Conservation (phyloP, 2,888 invertebrate genomes). For the Junonia oenone region DNA sequence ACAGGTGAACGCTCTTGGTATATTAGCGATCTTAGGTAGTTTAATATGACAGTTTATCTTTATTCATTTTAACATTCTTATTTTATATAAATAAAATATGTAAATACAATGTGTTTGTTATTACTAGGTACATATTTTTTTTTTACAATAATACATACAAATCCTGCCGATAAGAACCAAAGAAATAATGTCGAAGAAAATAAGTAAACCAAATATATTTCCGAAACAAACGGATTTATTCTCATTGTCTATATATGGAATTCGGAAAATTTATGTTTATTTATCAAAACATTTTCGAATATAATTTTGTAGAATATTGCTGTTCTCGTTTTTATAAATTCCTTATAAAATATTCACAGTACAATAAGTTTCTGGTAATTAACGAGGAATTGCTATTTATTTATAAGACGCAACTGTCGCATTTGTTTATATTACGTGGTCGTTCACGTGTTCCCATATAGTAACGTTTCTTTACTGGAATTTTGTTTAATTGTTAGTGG, state of each 20-base stretch:
- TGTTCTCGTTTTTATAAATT: neutral
- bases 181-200: too few relatives aligned
- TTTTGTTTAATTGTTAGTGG: too few relatives aligned
- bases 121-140: too few relatives aligned
- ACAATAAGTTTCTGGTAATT: neutral
- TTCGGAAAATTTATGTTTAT: neutral
- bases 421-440: neutral
- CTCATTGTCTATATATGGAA: neutral
- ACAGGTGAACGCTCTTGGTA: too few relatives aligned
- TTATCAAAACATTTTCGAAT: neutral
- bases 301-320: neutral
- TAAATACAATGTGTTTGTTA: too few relatives aligned
- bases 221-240: neutral
- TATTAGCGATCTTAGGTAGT: too few relatives aligned
- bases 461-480: neutral
- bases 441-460: neutral
- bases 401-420: too few relatives aligned
- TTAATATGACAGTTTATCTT: too few relatives aligned
- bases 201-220: neutral
- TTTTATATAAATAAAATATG: too few relatives aligned
- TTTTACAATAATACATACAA: too few relatives aligned
- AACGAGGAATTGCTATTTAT: neutral
- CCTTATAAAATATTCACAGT: neutral
- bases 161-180: too few relatives aligned
- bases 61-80: too few relatives aligned